A percentile compares a stretch with the other conserved stretches of the same genome.
Conservation (phyloP, 2,888 invertebrate species). For the Mythimna albipuncta region DNA sequence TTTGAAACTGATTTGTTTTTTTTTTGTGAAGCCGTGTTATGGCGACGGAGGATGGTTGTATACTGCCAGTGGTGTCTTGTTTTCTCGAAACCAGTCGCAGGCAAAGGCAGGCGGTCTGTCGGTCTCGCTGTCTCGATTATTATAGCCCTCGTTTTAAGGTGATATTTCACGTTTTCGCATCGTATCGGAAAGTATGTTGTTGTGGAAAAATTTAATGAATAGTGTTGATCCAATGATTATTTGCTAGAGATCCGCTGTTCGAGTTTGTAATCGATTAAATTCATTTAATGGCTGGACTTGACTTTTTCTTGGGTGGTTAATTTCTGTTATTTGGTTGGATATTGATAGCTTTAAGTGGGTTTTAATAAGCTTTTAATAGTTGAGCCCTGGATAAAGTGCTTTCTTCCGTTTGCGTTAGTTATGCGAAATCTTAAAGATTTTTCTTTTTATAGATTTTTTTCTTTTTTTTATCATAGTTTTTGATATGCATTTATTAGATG, state of each 20-base stretch:
- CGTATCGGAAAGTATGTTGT: slow-evolving; percentile 78
- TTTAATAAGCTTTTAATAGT: slow-evolving; percentile 16
- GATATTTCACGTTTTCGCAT: slow-evolving; percentile 70
- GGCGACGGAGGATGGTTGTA: slow-evolving; percentile 67
- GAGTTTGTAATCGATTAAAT: slow-evolving; percentile 36
- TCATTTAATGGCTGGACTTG: slow-evolving; percentile 24
- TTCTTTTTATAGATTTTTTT: background rate
- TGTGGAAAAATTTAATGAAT: slow-evolving; percentile 79
- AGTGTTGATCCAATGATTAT: slow-evolving; percentile 59
- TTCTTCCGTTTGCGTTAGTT: slow-evolving; percentile 1
- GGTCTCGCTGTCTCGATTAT: slow-evolving; percentile 79
- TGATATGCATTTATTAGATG: no score
- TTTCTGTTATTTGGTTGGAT: slow-evolving; percentile 32
- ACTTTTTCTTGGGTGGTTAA: slow-evolving; percentile 21
- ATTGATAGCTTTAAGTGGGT: slow-evolving; percentile 17
- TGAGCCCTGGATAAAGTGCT: slow-evolving; percentile 6
- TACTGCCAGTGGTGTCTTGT: slow-evolving; percentile 81
- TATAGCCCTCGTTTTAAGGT: slow-evolving; percentile 70
- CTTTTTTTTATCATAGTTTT: no score
- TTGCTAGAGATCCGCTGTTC: slow-evolving; percentile 55
- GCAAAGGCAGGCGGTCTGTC: slow-evolving; percentile 71
- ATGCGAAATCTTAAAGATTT: background rate
- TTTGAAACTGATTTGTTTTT: slow-evolving; percentile 62
- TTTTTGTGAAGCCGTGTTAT: slow-evolving; percentile 67
- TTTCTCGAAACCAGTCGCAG: slow-evolving; percentile 82